Evolutionary conservation across 2,797 vertebrate species (phyloP).

Genomic region (Coregonus sp.): DNA sequence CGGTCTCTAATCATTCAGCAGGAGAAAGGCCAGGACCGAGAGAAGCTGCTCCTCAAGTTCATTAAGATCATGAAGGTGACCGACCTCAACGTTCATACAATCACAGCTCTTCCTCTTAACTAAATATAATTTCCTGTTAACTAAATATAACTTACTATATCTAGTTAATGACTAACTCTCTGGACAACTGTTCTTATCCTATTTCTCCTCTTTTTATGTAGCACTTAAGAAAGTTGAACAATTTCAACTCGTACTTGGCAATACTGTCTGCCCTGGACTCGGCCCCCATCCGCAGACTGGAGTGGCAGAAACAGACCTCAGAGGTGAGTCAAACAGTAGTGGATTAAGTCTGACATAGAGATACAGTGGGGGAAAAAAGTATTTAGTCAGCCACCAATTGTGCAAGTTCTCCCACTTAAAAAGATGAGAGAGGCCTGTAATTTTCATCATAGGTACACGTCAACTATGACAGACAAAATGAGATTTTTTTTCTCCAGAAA

Average conservation of each 20-base stretch:
- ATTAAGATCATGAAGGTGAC: constrained; percentile 99
- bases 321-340: constrained; percentile 78
- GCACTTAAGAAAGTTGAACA: constrained; percentile 98
- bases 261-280: constrained; percentile 98
- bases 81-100: neutral
- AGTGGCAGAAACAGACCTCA: constrained; percentile 99
- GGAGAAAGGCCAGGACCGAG: constrained; percentile 96
- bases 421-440: no score
- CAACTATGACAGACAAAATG: no score
- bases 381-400: no score
- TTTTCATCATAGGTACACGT: no score
- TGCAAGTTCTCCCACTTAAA: no score
- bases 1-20: constrained; percentile 98
- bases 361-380: no score
- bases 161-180: neutral
- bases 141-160: no score
- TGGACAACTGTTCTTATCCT: constrained; percentile 1
- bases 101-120: neutral
- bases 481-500: no score
- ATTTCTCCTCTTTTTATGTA: constrained; percentile 48
- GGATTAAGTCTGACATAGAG: neutral
- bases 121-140: no score
- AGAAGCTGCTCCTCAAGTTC: constrained; percentile 96
- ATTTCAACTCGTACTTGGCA: constrained; percentile 99
- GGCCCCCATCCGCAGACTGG: constrained; percentile 93